phyloP scores from a whole-genome alignment of 1,140 invertebrate genomes.

The Galleria mellonella region DNA sequence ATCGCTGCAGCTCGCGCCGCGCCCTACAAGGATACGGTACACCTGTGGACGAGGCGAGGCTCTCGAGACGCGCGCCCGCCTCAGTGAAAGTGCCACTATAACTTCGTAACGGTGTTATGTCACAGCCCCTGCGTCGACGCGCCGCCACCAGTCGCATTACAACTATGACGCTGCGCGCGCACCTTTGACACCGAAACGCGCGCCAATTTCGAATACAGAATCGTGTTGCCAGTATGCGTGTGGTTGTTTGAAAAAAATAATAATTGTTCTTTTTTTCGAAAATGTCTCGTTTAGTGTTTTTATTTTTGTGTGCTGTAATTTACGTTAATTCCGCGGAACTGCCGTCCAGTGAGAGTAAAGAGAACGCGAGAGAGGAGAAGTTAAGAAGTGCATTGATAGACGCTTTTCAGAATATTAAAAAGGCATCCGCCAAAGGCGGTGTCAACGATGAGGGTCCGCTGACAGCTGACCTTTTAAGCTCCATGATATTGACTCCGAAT shows the following conservation, averaged over 20 bases:
- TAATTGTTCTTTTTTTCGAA: conserved; percentile 7
- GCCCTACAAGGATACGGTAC: conserved; percentile 44
- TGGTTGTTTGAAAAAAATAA: background rate
- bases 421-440: conserved; percentile 51
- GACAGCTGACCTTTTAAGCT: conserved; percentile 46
- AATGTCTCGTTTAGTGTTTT: conserved; percentile 49
- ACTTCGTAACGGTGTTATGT: conserved; percentile 55
- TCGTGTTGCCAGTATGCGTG: conserved; percentile 1
- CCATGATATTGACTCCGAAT: conserved; percentile 24
- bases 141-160: conserved; percentile 37
- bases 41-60: conserved; percentile 7
- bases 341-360: conserved; percentile 30
- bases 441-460: conserved; percentile 38
- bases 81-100: conserved; percentile 57
- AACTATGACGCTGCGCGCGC: conserved; percentile 56
- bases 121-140: conserved; percentile 24
- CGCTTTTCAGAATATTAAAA: conserved; percentile 66
- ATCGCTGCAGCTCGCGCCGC: conserved; percentile 20
- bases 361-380: conserved; percentile 53
- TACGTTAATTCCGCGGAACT: conserved; percentile 30
- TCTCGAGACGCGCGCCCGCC: conserved; percentile 17
- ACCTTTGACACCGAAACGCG: conserved; percentile 26
- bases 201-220: conserved; percentile 6
- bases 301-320: conserved; percentile 38
- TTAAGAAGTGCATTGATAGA: conserved; percentile 59